Conservation (phyloP, 2,797 vertebrate species). For the Babyrousa celebensis region DNA sequence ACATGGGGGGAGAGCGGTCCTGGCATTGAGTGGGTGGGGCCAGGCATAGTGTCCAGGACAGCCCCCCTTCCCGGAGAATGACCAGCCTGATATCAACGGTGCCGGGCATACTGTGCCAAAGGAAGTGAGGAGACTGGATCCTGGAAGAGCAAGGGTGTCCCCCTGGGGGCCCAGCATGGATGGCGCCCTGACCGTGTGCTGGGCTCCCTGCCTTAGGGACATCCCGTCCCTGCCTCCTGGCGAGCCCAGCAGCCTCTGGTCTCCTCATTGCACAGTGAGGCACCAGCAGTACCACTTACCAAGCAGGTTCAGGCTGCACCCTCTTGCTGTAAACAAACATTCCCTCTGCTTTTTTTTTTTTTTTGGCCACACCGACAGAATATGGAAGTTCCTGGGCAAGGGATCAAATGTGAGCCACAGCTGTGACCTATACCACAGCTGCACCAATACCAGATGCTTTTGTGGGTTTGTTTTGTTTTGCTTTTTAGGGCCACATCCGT, state of each 20-base stretch:
- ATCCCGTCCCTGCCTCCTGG: neutral
- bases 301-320: accelerated
- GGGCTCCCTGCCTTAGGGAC: neutral
- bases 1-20: too few relatives aligned
- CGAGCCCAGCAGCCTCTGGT: neutral
- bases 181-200: neutral
- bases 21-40: neutral
- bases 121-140: too few relatives aligned
- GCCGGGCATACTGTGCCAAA: neutral
- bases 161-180: neutral
- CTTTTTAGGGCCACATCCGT: too few relatives aligned
- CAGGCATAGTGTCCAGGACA: neutral
- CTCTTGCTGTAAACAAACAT: too few relatives aligned
- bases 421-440: too few relatives aligned
- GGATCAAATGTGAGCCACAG: too few relatives aligned
- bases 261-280: neutral
- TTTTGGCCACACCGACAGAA: too few relatives aligned
- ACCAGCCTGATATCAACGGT: accelerated
- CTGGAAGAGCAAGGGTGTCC: neutral
- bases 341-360: too few relatives aligned
- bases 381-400: too few relatives aligned
- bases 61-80: neutral
- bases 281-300: neutral
- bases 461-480: too few relatives aligned
- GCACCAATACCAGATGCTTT: too few relatives aligned